These are phyloP conservation scores for Gorsachius magnificus DNA, from an alignment of 2,797 vertebrate species.

Conservation along the genomic window DNA sequence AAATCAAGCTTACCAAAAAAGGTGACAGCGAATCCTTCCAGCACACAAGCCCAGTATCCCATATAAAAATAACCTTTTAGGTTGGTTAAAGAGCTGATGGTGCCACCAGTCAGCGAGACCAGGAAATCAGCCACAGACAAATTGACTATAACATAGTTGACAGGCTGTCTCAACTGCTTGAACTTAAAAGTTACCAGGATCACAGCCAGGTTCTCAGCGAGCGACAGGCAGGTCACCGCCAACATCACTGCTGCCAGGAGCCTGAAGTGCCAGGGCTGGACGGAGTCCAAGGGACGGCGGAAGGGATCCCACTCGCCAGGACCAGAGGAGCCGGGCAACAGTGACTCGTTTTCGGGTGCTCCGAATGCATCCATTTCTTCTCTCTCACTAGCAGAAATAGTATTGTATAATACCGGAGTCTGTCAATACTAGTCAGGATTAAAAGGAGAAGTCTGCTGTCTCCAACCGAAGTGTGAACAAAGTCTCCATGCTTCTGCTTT, in stretches of 20 bases:
- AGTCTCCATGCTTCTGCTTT: background rate
- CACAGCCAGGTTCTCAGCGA: conserved; percentile 89
- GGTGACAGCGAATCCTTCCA: conserved; percentile 93
- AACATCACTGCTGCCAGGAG: conserved; percentile 87
- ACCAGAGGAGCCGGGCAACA: background rate
- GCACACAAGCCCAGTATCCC: conserved; percentile 86
- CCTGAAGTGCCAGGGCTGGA: conserved; percentile 89
- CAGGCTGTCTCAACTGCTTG: conserved; percentile 86
- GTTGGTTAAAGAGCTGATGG: conserved; percentile 88
- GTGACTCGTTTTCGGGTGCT: conserved; percentile 76
- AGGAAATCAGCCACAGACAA: conserved; percentile 89
- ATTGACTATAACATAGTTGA: conserved; percentile 91
- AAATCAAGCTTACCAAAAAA: conserved; percentile 86
- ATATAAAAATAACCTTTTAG: conserved; percentile 89
- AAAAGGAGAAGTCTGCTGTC: background rate
- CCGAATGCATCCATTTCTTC: conserved; percentile 74
- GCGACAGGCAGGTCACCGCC: conserved; percentile 84
- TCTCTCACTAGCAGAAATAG: background rate
- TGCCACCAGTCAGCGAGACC: conserved; percentile 86
- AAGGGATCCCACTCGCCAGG: conserved; percentile 78
- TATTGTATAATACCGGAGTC: background rate
- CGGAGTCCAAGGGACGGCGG: conserved; percentile 71
- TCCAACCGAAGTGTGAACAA: background rate
- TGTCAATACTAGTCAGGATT: background rate
- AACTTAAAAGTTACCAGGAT: conserved; percentile 88